Evolutionary conservation across 2,797 vertebrate species (phyloP).

Genomic region (Fundulus diaphanus): DNA sequence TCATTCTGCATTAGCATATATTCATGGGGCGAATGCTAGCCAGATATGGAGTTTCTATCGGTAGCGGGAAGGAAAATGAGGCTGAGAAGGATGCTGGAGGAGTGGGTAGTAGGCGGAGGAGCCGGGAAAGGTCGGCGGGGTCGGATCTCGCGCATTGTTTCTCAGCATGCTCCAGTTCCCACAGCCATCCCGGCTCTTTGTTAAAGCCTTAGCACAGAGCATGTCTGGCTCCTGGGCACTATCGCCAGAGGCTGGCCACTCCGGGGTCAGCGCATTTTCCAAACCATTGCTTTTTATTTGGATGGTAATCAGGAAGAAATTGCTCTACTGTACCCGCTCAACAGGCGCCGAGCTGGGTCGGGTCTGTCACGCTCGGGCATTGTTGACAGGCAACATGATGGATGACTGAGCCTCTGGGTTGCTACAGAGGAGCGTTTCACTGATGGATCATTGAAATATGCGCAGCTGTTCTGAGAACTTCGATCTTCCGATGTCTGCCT

Average conservation of each 20-base stretch:
- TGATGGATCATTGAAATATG: background rate
- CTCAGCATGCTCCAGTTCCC: conserved; percentile 68
- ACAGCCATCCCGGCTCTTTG: conserved; percentile 67
- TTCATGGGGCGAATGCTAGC: conserved; percentile 33
- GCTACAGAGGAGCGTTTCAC: background rate
- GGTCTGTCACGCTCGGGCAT: conserved; percentile 27
- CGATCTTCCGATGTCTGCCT: background rate
- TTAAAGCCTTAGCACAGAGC: conserved; percentile 56
- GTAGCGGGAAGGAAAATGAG: conserved; percentile 20
- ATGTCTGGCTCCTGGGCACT: conserved; percentile 57
- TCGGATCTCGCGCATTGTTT: conserved; percentile 70
- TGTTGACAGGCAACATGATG: conserved; percentile 35
- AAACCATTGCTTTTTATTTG: conserved; percentile 61
- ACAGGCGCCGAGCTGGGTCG: conserved; percentile 54
- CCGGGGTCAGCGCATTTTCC: conserved; percentile 69
- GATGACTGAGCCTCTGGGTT: conserved; percentile 15
- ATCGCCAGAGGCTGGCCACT: conserved; percentile 56
- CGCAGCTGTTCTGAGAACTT: background rate
- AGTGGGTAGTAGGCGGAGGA: conserved; percentile 30
- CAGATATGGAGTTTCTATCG: conserved; percentile 18
- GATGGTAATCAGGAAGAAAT: conserved; percentile 43
- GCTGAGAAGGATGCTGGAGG: conserved; percentile 37
- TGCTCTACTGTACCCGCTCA: conserved; percentile 64
- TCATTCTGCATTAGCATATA: conserved; percentile 40
- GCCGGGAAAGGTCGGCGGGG: conserved; percentile 39